Evolutionary conservation across 2,113 vertebrate species (phyloP).

Genomic region (Epinephelus fuscoguttatus): DNA sequence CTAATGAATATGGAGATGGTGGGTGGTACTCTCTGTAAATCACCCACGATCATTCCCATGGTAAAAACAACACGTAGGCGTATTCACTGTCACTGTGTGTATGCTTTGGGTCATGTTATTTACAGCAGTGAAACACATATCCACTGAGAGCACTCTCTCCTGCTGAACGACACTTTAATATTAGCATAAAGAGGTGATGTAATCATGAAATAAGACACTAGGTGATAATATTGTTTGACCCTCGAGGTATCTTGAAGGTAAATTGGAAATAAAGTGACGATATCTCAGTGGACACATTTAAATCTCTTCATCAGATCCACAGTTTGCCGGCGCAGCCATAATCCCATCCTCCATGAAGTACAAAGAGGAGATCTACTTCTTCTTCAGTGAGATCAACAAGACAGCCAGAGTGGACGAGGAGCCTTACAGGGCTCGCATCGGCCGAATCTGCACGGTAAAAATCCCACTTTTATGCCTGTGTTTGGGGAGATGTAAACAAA

Average conservation of each 20-base stretch:
- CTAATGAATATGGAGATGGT: conserved; percentile 55
- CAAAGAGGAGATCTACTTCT: conserved; percentile 88
- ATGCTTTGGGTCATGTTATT: neutral
- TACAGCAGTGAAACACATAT: neutral
- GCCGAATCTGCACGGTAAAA: conserved; percentile 86
- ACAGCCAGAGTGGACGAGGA: conserved; percentile 83
- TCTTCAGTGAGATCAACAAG: conserved; percentile 87
- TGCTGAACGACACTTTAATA: neutral
- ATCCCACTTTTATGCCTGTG: neutral
- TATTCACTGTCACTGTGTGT: conserved; percentile 13
- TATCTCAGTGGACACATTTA: neutral
- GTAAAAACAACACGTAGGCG: conserved; percentile 39
- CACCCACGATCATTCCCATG: conserved; percentile 33
- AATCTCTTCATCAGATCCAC: conserved; percentile 77
- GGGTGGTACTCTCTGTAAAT: conserved; percentile 57
- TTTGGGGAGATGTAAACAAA: neutral
- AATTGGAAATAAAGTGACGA: neutral
- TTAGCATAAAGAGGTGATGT: neutral
- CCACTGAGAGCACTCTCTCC: neutral
- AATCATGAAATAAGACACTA: neutral
- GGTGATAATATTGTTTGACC: neutral
- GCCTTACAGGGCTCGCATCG: conserved; percentile 84
- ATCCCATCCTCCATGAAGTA: conserved; percentile 73
- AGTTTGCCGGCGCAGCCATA: conserved; percentile 85
- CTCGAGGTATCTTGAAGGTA: neutral